Conservation (phyloP, 2,888 invertebrate species). For the Rosalia funebris region DNA sequence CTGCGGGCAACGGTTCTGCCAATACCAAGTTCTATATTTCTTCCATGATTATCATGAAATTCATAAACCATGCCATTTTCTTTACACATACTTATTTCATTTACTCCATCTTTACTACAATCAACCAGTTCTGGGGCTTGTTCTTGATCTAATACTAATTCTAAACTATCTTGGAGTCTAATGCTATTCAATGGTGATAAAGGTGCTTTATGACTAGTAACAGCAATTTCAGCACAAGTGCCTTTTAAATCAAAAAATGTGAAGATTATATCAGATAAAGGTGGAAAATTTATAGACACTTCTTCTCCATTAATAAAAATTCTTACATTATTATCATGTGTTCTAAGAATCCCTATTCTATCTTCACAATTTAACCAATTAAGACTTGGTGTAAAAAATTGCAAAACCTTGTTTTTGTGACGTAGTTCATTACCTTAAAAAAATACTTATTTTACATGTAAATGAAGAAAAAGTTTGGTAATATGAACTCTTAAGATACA, state of each 20-base stretch:
- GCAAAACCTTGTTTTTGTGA: slow-evolving; percentile 73
- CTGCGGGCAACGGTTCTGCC: slow-evolving; percentile 77
- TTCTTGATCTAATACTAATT: slow-evolving; percentile 68
- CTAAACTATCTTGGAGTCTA: slow-evolving; percentile 70
- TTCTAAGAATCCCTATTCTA: slow-evolving; percentile 79
- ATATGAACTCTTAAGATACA: too few species aligned
- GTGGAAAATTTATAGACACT: slow-evolving; percentile 63
- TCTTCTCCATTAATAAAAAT: slow-evolving; percentile 86
- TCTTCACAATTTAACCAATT: slow-evolving; percentile 86
- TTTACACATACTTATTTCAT: not conserved
- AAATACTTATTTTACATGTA: slow-evolving; percentile 3
- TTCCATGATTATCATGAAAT: slow-evolving; percentile 85
- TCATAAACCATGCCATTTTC: slow-evolving; percentile 65
- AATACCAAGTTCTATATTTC: slow-evolving; percentile 77
- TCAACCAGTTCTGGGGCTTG: slow-evolving; percentile 43
- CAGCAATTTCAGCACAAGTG: slow-evolving; percentile 78
- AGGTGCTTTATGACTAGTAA: slow-evolving; percentile 73
- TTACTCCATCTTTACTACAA: slow-evolving; percentile 30
- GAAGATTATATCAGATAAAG: slow-evolving; percentile 71
- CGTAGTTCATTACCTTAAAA: slow-evolving; percentile 74
- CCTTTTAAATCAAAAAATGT: slow-evolving; percentile 87
- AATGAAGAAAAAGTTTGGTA: too few species aligned
- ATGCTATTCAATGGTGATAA: slow-evolving; percentile 63
- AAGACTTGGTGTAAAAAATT: slow-evolving; percentile 76
- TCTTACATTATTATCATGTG: slow-evolving; percentile 75